A percentile compares a stretch with the other conserved stretches of the same genome.
These are phyloP conservation scores for Spheniscus mendiculus DNA, from an alignment of 2,113 vertebrate species.

Conservation along the genomic window DNA sequence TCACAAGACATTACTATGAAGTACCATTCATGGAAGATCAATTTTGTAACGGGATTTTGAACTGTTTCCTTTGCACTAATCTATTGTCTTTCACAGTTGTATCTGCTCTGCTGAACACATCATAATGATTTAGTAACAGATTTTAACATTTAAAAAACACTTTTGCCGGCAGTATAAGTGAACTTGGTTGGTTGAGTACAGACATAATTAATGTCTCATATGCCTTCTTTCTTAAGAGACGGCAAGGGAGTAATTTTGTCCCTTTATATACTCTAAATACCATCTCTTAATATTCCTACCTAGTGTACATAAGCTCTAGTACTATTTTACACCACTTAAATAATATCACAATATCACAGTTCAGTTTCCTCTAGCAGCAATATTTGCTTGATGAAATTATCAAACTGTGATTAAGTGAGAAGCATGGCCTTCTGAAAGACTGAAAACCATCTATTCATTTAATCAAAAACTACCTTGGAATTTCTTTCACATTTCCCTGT, in stretches of 20 bases:
- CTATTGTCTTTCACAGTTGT: not conserved
- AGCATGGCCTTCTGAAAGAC: not conserved
- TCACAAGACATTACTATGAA: not conserved
- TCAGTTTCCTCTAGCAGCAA: not conserved
- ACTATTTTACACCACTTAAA: not conserved
- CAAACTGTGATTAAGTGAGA: not conserved
- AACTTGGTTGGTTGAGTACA: not conserved
- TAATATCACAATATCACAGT: not conserved
- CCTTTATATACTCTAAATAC: constrained; percentile 9
- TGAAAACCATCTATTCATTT: not conserved
- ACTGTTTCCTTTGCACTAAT: not conserved
- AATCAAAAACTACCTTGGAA: not conserved
- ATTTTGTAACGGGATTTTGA: not conserved
- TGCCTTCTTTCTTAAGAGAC: not conserved
- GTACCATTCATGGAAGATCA: not conserved
- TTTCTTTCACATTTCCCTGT: not conserved
- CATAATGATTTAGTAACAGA: constrained; percentile 16
- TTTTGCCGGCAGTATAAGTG: not conserved
- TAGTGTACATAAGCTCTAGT: not conserved
- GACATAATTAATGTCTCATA: not conserved
- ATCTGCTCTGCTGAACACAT: not conserved
- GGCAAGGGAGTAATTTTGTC: not conserved
- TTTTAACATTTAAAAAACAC: constrained; percentile 43
- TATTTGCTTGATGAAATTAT: not conserved
- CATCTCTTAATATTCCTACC: not conserved